These are phyloP conservation scores for Ciona savignyi DNA, from an alignment of 23 tunicate genomes.

Conservation along the genomic window DNA sequence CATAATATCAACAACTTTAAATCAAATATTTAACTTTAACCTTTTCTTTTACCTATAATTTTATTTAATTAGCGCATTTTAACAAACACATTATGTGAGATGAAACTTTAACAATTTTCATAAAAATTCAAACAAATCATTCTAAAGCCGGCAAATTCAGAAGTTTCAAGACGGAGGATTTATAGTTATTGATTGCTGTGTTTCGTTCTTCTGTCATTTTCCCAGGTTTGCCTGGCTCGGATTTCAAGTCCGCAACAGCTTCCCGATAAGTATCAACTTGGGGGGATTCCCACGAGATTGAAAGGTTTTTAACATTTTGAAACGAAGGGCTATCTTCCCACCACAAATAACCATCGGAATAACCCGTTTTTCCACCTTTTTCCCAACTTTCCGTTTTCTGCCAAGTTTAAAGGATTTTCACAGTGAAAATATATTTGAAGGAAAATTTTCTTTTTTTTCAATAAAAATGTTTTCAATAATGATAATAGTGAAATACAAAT, in stretches of 20 bases:
- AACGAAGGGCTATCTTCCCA: constrained; percentile 67
- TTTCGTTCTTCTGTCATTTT: constrained; percentile 14
- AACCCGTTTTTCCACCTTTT: constrained; percentile 15
- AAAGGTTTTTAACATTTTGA: constrained; percentile 26
- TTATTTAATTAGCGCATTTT: too few relatives aligned
- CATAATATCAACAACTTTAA: too few relatives aligned
- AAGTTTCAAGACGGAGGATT: constrained; percentile 35
- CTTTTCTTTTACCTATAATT: too few relatives aligned
- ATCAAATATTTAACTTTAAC: too few relatives aligned
- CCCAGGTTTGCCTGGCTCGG: constrained; percentile 22
- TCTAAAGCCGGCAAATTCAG: constrained; percentile 13
- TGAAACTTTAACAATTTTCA: too few relatives aligned
- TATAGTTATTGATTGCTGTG: constrained; percentile 16
- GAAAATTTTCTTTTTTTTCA: neutral
- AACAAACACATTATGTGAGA: too few relatives aligned
- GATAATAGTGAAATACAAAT: too few relatives aligned
- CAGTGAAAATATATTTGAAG: neutral
- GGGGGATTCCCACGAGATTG: constrained; percentile 1
- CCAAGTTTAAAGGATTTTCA: neutral
- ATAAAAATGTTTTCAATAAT: too few relatives aligned
- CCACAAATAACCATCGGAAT: constrained; percentile 53
- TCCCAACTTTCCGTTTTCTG: constrained; percentile 86
- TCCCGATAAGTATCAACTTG: constrained; percentile 39
- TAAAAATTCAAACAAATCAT: too few relatives aligned
- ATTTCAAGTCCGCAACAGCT: constrained; percentile 48